A percentile compares a stretch with the other conserved stretches of the same genome.
phyloP scores from a whole-genome alignment of 2,888 invertebrate genomes.

The Melipona beecheii region DNA sequence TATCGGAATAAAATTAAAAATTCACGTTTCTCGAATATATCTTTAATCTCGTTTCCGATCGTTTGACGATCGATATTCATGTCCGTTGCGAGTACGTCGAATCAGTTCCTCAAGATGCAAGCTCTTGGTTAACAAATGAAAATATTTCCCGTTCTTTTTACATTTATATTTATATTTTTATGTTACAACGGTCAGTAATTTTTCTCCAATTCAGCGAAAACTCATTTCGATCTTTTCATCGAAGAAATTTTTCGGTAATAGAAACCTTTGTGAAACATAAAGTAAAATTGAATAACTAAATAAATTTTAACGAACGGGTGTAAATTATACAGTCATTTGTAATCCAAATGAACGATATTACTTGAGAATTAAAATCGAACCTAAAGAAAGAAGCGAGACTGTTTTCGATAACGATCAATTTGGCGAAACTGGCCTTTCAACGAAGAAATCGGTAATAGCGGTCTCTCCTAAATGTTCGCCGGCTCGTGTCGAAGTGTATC shows the following conservation, averaged over 20 bases:
- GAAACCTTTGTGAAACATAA: not conserved
- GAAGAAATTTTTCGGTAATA: slow-evolving; percentile 21
- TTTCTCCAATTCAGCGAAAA: not conserved
- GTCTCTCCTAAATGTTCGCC: slow-evolving; percentile 23
- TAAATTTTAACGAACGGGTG: no score
- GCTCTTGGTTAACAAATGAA: no score
- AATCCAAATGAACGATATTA: no score
- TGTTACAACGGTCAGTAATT: not conserved
- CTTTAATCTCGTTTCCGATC: not conserved
- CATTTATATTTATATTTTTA: no score
- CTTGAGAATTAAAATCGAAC: no score
- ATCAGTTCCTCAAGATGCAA: not conserved
- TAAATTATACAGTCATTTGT: no score
- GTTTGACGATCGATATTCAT: not conserved
- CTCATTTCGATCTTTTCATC: not conserved
- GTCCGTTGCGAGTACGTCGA: not conserved
- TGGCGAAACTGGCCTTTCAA: not conserved
- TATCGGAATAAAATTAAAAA: slow-evolving; percentile 5
- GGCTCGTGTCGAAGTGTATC: slow-evolving; percentile 37
- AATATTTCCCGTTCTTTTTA: no score
- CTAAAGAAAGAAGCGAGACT: no score
- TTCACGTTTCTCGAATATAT: not conserved
- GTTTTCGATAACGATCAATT: not conserved
- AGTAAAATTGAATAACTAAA: no score
- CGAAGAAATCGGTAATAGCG: slow-evolving; percentile 18